These are phyloP conservation scores for Neodiprion lecontei DNA, from an alignment of 1,140 invertebrate species.

Conservation along the genomic window DNA sequence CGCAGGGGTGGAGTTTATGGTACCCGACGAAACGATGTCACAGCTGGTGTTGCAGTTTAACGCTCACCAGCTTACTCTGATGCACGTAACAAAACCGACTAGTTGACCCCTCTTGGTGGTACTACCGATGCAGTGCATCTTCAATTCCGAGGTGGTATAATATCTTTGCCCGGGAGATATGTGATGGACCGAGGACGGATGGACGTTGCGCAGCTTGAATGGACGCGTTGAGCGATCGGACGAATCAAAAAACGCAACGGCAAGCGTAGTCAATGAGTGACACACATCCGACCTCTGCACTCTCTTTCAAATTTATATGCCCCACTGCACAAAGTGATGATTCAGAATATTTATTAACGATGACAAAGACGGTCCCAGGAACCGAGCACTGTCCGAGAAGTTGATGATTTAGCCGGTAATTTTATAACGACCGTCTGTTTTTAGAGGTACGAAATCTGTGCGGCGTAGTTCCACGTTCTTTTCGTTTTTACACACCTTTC, in stretches of 20 bases:
- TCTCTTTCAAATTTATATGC: neutral
- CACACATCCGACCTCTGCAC: neutral
- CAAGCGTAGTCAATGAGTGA: neutral
- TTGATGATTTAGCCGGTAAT: too few relatives aligned
- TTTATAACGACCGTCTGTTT: too few relatives aligned
- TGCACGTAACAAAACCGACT: neutral
- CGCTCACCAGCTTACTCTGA: neutral
- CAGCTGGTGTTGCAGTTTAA: neutral
- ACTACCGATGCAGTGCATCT: neutral
- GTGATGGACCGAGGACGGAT: neutral
- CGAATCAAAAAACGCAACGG: neutral
- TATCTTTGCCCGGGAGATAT: neutral
- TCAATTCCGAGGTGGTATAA: neutral
- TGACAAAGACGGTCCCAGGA: too few relatives aligned
- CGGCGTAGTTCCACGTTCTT: too few relatives aligned
- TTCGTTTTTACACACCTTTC: too few relatives aligned
- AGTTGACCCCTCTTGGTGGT: conserved; percentile 1
- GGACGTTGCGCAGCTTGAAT: neutral
- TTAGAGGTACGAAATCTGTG: too few relatives aligned
- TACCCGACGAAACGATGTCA: too few relatives aligned
- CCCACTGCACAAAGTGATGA: neutral
- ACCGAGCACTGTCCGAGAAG: too few relatives aligned
- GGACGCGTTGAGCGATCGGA: neutral
- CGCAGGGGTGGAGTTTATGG: too few relatives aligned
- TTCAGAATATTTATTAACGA: neutral